These are phyloP conservation scores for Oryzias dopingdopingensis DNA, from an alignment of 2,797 vertebrate genomes.

Conservation along the genomic window DNA sequence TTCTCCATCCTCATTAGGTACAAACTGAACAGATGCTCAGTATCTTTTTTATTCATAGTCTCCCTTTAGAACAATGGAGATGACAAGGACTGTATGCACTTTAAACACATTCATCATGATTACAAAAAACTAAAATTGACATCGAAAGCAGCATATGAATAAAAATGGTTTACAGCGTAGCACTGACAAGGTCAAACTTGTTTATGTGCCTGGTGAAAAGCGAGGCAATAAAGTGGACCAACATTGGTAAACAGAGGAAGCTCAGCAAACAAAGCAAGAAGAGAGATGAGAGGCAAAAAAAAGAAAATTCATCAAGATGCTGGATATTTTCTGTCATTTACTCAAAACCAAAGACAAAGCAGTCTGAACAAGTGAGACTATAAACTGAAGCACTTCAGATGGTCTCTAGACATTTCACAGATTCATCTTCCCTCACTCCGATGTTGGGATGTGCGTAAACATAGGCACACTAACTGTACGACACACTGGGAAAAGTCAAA, in stretches of 20 bases:
- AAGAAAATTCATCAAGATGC: conserved; percentile 37
- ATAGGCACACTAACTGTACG: conserved; percentile 31
- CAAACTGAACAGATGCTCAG: conserved; percentile 49
- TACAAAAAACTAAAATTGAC: conserved; percentile 21
- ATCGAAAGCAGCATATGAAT: conserved; percentile 10
- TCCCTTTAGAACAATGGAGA: no score
- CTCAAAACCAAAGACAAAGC: conserved; percentile 26
- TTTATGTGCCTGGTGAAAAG: conserved; percentile 22
- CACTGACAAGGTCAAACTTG: conserved; percentile 15
- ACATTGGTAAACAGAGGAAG: conserved; percentile 2
- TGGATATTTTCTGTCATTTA: conserved; percentile 57
- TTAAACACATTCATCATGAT: conserved; percentile 11
- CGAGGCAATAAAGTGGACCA: conserved; percentile 25
- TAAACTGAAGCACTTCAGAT: conserved; percentile 38
- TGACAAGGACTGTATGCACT: conserved; percentile 12
- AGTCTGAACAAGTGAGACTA: conserved; percentile 30
- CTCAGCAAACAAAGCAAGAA: conserved; percentile 24
- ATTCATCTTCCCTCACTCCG: conserved; percentile 16
- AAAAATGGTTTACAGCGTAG: conserved; percentile 22
- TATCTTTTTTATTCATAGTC: conserved; percentile 18
- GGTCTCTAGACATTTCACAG: conserved; percentile 40
- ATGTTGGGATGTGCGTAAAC: conserved; percentile 32
- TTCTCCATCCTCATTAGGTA: conserved; percentile 29
- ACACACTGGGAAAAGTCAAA: conserved; percentile 41
- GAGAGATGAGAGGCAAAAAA: conserved; percentile 20